Base-by-base conservation (phyloP, 2,797 vertebrate species). In the Acanthurus tractus region DNA sequence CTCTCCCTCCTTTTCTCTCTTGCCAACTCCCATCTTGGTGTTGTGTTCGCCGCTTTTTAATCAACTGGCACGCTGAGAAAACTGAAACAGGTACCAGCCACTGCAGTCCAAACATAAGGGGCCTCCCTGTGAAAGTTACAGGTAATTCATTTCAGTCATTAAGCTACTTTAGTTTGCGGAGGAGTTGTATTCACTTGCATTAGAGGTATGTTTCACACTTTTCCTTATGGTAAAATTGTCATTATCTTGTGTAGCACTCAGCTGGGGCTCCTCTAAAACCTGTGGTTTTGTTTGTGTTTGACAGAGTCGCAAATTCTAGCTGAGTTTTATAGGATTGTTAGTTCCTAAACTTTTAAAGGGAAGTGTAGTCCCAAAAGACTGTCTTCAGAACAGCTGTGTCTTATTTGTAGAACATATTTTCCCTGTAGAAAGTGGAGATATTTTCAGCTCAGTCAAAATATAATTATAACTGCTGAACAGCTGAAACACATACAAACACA, bases 31-130 rank as follows among this genome's bases (percentile, higher is more conserved):
- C 71, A 70, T 87, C 81, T 81, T 76, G 75, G 86, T 86, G 63
- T 90, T 58, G 38, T 88, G 81, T 91, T 92, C 81, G 62, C 78
- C 78, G 75, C 75, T 84, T 88, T 87, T 79, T 71, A 29, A 78
- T 85, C 85, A 83, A 83, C 74, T 74, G 78, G 61, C 72, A 61
- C 3, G 4, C 48, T 45, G 78, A 79, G 80, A 74, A 84, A 81
- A 69, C 57, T 7, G 63, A 83, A 86, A 62, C 84, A 73, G 71
- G 76, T 68, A 78, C 11, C 70, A 9, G 57, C 44, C 34, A 56
- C 81, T 71, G 63, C 42, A 64, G 75, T 69, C 68, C 73, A 86
- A 79, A 86, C 69, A 79, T 6, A 44, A 71, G 42, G 58, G 45
- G 34, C 25, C 38, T 73, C 17, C n/a, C 49, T 34, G 61, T 59